Evolutionary conservation across 2,113 vertebrate genomes (phyloP).

Genomic region (Catagonus wagneri): DNA sequence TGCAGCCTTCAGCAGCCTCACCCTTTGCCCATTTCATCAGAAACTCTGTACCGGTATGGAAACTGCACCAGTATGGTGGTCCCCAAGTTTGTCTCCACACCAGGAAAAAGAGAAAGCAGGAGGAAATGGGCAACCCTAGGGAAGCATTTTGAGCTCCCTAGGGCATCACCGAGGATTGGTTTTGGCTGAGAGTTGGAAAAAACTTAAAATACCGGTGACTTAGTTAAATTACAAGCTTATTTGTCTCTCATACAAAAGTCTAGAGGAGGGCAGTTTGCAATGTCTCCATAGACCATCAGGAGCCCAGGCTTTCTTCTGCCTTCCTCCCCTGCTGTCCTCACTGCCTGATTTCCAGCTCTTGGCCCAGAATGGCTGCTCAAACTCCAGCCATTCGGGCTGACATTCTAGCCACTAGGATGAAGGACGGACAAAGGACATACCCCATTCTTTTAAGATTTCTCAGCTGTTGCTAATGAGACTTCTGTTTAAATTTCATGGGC

Average conservation of each 20-base stretch:
- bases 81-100: neutral
- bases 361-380: neutral
- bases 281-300: neutral
- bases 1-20: neutral
- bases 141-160: neutral
- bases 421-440: neutral
- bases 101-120: neutral
- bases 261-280: neutral
- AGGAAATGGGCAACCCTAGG: neutral
- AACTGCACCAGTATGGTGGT: neutral
- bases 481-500: neutral
- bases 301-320: neutral
- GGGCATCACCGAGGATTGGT: neutral
- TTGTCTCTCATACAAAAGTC: neutral
- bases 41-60: neutral
- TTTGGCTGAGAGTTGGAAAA: neutral
- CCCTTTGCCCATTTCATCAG: neutral
- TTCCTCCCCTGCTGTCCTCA: neutral
- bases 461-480: neutral
- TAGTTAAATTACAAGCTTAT: neutral
- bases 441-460: neutral
- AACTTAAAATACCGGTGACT: neutral
- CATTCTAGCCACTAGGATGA: neutral
- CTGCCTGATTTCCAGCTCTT: neutral
- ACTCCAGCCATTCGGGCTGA: neutral